These are phyloP conservation scores for Flexamia atlantica DNA, from an alignment of 2,888 invertebrate genomes.

Conservation along the genomic window DNA sequence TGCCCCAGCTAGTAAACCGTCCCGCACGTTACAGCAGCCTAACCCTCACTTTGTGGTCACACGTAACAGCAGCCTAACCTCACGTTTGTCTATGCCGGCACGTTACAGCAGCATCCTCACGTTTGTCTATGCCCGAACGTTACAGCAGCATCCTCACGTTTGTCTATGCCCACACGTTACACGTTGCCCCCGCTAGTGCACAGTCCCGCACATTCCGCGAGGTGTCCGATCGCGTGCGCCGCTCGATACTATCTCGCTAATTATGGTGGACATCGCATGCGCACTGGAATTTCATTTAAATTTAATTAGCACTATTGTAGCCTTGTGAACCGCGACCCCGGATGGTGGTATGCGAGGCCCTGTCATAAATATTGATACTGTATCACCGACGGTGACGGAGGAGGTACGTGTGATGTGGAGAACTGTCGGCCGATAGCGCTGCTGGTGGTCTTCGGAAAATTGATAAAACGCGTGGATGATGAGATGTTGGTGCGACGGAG, in stretches of 20 bases:
- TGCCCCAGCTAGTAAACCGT: too few relatives aligned
- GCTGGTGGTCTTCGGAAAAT: constrained; percentile 23
- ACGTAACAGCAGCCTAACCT: too few relatives aligned
- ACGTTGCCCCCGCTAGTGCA: not conserved
- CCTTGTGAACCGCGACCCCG: constrained; percentile 4
- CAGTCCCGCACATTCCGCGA: constrained; percentile 32
- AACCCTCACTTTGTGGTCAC: too few relatives aligned
- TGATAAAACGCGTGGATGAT: not conserved
- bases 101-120: too few relatives aligned
- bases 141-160: too few relatives aligned
- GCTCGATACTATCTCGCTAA: constrained; percentile 22
- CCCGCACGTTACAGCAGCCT: too few relatives aligned
- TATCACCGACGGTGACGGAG: not conserved
- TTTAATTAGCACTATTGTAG: constrained; percentile 56
- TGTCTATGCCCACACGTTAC: not conserved
- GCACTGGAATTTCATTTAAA: constrained; percentile 58
- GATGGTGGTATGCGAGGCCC: not conserved
- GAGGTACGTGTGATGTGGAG: not conserved
- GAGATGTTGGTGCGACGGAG: too few relatives aligned
- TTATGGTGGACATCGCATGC: constrained; percentile 56
- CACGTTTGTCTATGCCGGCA: too few relatives aligned
- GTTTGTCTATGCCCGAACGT: too few relatives aligned
- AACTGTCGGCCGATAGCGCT: constrained; percentile 15
- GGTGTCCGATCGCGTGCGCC: constrained; percentile 49
- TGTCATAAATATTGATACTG: constrained; percentile 39